A percentile compares a stretch with the other conserved stretches of the same genome.
phyloP scores from a whole-genome alignment of 2,113 vertebrate species.

The Hypanus sabinus region DNA sequence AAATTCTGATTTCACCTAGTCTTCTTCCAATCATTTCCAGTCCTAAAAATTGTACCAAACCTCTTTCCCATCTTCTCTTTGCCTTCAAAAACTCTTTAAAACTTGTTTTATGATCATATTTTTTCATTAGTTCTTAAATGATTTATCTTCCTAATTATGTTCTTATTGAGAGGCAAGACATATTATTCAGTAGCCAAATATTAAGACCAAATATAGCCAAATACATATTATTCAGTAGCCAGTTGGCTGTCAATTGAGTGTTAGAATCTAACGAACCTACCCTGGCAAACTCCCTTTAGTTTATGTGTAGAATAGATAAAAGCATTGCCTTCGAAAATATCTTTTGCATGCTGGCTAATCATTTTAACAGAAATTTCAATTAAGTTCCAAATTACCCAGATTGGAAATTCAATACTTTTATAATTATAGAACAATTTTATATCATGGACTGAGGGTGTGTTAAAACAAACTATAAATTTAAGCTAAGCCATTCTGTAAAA shows the following conservation, averaged over 20 bases:
- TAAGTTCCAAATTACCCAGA: background rate
- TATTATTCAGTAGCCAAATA: background rate
- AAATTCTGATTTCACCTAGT: background rate
- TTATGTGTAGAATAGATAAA: background rate
- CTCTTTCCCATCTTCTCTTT: background rate
- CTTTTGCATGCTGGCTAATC: background rate
- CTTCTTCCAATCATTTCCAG: background rate
- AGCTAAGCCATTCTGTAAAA: background rate
- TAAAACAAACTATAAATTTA: background rate
- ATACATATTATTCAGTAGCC: background rate
- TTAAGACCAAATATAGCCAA: too few species aligned
- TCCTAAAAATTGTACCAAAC: background rate
- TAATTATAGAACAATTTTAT: background rate
- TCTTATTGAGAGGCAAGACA: background rate
- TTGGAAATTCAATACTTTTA: background rate
- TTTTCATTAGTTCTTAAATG: background rate
- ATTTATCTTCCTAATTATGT: background rate
- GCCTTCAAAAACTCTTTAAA: background rate
- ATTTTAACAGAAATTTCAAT: background rate
- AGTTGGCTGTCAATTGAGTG: background rate
- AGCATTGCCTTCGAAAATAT: background rate
- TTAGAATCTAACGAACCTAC: background rate
- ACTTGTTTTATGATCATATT: background rate
- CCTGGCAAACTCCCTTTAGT: background rate
- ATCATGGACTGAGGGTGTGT: background rate